Percentiles rank a stretch among this genome's conserved stretches.
Conservation (phyloP, 2,113 vertebrate genomes). For the Scytalopus superciliaris region DNA sequence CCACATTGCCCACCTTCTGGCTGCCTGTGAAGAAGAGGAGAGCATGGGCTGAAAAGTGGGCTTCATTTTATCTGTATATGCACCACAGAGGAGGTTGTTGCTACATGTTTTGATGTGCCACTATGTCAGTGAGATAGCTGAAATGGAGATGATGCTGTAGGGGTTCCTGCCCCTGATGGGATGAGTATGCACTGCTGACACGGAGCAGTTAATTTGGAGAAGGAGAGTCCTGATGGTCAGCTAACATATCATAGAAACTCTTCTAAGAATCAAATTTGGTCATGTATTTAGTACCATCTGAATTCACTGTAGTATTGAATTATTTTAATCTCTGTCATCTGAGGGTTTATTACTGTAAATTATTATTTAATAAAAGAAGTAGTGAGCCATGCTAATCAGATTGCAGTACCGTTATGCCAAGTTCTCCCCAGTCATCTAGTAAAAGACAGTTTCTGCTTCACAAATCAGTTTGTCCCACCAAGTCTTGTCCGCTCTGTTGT, state of each 20-base stretch:
- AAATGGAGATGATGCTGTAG: background rate
- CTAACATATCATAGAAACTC: background rate
- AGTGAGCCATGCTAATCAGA: background rate
- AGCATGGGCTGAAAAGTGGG: background rate
- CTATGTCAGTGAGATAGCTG: accelerated
- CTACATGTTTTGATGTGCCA: background rate
- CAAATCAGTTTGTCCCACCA: background rate
- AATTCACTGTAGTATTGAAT: background rate
- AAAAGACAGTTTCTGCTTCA: background rate
- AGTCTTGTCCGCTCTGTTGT: background rate
- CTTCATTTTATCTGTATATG: background rate
- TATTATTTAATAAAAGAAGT: conserved; percentile 22
- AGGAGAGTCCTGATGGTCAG: background rate
- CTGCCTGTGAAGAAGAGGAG: accelerated
- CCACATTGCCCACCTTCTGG: accelerated
- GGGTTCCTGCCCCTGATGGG: background rate
- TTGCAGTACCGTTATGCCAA: background rate
- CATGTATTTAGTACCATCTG: background rate
- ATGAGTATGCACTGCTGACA: background rate
- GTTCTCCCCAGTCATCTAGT: background rate
- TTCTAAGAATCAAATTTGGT: background rate
- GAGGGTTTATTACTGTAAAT: conserved; percentile 8
- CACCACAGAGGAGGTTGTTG: background rate
- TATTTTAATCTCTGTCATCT: conserved; percentile 13
- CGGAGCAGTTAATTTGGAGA: background rate